These are phyloP conservation scores for Carapus acus DNA, from an alignment of 2,797 vertebrate species.

Conservation along the genomic window DNA sequence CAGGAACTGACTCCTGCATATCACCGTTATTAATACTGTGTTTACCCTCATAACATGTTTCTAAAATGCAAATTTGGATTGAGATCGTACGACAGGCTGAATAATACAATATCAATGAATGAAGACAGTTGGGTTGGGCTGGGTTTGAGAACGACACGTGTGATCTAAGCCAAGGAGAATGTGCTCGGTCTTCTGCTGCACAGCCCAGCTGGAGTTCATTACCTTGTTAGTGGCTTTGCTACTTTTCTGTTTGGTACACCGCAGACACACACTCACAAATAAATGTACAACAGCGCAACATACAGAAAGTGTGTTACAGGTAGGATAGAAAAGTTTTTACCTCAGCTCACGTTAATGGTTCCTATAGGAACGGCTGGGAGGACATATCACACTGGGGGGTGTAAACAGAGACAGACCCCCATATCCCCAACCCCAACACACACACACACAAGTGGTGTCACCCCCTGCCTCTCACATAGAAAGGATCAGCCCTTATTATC, in stretches of 20 bases:
- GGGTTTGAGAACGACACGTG: conserved; percentile 30
- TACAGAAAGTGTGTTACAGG: too few relatives aligned
- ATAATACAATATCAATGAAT: too few relatives aligned
- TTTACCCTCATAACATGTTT: too few relatives aligned
- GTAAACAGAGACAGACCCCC: conserved; percentile 1
- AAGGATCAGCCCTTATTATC: conserved; percentile 39
- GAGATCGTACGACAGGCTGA: too few relatives aligned
- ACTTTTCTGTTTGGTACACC: conserved; percentile 53
- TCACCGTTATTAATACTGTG: too few relatives aligned
- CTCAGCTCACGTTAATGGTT: too few relatives aligned
- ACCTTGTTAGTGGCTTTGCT: conserved; percentile 63
- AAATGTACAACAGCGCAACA: conserved; percentile 21
- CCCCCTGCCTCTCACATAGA: conserved; percentile 9
- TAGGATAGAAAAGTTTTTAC: too few relatives aligned
- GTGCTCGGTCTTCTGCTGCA: conserved; percentile 55
- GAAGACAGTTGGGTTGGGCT: conserved; percentile 4
- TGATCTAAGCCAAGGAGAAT: conserved; percentile 60
- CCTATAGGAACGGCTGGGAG: too few relatives aligned
- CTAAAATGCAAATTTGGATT: too few relatives aligned
- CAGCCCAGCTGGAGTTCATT: conserved; percentile 67
- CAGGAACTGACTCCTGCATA: too few relatives aligned
- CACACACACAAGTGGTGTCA: conserved; percentile 21
- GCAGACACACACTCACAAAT: conserved; percentile 11
- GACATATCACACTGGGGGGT: too few relatives aligned
- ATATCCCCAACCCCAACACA: conserved; percentile 6